Evolutionary conservation across 2,113 vertebrate species (phyloP).

Genomic region (Bujurquina vittata): DNA sequence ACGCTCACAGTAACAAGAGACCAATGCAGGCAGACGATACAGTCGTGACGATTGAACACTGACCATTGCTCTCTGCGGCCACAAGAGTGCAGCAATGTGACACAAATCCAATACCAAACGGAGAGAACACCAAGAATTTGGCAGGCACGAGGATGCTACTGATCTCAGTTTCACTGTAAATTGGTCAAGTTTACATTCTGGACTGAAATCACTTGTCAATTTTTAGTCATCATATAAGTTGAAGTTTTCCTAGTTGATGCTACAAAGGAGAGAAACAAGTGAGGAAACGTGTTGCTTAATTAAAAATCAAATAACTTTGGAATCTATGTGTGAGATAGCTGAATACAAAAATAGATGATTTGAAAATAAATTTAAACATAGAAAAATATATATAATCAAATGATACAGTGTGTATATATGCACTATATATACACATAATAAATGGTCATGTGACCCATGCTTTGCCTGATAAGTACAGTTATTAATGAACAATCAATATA

Average conservation of each 20-base stretch:
- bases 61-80: slow-evolving; percentile 34
- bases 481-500: background rate
- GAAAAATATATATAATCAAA: slow-evolving; percentile 72
- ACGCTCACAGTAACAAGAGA: slow-evolving; percentile 66
- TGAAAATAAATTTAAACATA: slow-evolving; percentile 66
- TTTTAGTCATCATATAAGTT: background rate
- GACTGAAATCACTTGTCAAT: slow-evolving; percentile 14
- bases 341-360: slow-evolving; percentile 78
- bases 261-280: slow-evolving; percentile 2
- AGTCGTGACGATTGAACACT: slow-evolving; percentile 26
- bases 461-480: slow-evolving; percentile 16
- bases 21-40: slow-evolving; percentile 62
- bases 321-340: slow-evolving; percentile 30
- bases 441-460: slow-evolving; percentile 28
- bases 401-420: slow-evolving; percentile 44
- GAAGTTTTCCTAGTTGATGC: slow-evolving; percentile 3
- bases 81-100: slow-evolving; percentile 53
- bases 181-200: slow-evolving; percentile 7
- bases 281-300: slow-evolving; percentile 12
- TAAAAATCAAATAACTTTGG: slow-evolving; percentile 11
- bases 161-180: slow-evolving; percentile 34
- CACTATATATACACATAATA: slow-evolving; percentile 29
- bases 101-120: slow-evolving; percentile 25
- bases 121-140: slow-evolving; percentile 10
- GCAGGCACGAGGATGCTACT: slow-evolving; percentile 27